phyloP scores from a whole-genome alignment of 2,113 vertebrate species.

The Sapajus apella region DNA sequence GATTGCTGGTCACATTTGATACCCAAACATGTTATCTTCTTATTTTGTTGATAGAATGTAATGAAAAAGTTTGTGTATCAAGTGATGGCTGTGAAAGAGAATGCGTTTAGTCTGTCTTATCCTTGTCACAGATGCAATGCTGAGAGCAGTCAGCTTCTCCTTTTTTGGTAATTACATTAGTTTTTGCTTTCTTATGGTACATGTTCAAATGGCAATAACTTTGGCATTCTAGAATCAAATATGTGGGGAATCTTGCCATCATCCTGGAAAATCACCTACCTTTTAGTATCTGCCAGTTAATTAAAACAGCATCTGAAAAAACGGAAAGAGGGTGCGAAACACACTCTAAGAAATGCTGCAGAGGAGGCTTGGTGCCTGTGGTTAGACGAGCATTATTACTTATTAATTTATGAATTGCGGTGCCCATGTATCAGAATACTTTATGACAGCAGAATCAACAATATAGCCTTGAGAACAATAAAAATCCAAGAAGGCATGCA shows the following conservation, averaged over 20 bases:
- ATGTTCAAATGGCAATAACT: conserved; percentile 42
- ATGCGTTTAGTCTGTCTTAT: not conserved
- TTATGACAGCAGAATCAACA: conserved; percentile 54
- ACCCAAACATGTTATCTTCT: not conserved
- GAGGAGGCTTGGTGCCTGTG: not conserved
- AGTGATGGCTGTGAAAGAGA: not conserved
- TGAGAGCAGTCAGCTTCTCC: not conserved
- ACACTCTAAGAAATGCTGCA: not conserved
- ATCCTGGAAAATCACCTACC: conserved; percentile 12
- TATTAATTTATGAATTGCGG: conserved; percentile 14
- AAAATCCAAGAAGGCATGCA: not conserved
- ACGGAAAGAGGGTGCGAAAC: not conserved
- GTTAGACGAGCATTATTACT: conserved; percentile 39
- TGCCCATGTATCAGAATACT: not conserved
- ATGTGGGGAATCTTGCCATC: not conserved
- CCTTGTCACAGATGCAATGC: not conserved
- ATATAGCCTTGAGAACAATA: conserved; percentile 51
- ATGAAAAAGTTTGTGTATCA: not conserved
- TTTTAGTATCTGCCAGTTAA: conserved; percentile 46
- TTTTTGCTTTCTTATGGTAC: not conserved
- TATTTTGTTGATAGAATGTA: not conserved
- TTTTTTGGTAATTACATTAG: not conserved
- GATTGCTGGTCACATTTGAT: not conserved
- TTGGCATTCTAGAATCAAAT: conserved; percentile 29
- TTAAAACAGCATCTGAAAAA: conserved; percentile 41